Conservation (phyloP, 2,113 vertebrate species). For the Caretta caretta region DNA sequence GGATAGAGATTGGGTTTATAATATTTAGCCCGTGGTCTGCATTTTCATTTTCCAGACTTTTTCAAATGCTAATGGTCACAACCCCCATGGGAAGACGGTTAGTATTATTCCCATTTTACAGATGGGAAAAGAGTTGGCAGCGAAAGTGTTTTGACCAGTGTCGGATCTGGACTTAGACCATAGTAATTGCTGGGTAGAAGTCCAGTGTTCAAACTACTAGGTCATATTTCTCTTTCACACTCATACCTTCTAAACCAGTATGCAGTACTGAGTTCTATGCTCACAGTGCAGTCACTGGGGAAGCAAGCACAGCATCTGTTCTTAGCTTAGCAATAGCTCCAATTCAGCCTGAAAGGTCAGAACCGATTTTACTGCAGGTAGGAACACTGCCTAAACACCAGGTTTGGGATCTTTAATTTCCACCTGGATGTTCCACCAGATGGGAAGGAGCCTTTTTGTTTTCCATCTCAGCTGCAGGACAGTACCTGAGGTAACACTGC, state of each 20-base stretch:
- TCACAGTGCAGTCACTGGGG: not conserved
- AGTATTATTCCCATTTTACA: slow-evolving; percentile 35
- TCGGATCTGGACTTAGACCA: not conserved
- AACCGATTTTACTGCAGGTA: not conserved
- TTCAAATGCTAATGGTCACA: slow-evolving; percentile 11
- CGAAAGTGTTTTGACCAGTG: slow-evolving; percentile 17
- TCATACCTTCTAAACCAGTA: not conserved
- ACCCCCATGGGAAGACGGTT: not conserved
- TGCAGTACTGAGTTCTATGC: not conserved
- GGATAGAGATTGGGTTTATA: not conserved
- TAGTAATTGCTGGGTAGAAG: not conserved
- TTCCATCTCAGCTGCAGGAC: not conserved
- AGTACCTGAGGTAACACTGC: not conserved
- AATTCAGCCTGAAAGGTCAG: not conserved
- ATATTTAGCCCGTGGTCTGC: not conserved
- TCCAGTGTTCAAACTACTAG: not conserved
- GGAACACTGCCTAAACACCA: not conserved
- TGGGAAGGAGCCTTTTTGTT: slow-evolving; percentile 17
- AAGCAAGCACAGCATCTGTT: not conserved
- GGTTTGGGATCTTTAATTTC: not conserved
- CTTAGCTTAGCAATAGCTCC: not conserved
- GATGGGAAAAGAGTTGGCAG: slow-evolving; percentile 37
- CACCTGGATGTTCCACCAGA: slow-evolving; percentile 10
- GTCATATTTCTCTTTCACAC: not conserved
- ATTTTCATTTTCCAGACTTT: not conserved